Conservation (phyloP, 2,797 vertebrate species). For the Myoxocephalus aenaeus region DNA sequence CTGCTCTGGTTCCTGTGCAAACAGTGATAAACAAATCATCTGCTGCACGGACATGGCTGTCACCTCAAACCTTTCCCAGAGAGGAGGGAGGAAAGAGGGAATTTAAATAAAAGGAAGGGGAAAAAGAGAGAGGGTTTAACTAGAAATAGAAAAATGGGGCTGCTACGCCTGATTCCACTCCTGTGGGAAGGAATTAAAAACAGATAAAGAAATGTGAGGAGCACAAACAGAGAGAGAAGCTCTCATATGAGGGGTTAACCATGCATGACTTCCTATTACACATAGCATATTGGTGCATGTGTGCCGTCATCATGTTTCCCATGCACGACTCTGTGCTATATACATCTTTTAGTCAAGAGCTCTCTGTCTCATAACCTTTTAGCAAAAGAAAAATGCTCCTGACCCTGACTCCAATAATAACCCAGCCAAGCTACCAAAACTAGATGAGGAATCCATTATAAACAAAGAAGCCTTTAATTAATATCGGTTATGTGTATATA, state of each 20-base stretch:
- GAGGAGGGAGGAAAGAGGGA: conserved; percentile 11
- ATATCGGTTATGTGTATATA: conserved; percentile 64
- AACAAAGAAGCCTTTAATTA: conserved; percentile 76
- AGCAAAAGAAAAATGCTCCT: conserved; percentile 62
- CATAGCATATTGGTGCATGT: conserved; percentile 37
- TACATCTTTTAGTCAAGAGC: conserved; percentile 29
- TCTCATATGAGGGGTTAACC: conserved; percentile 37
- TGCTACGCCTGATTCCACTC: conserved; percentile 49
- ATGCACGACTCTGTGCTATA: conserved; percentile 43
- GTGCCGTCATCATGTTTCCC: conserved; percentile 45
- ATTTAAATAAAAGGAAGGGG: conserved; percentile 42
- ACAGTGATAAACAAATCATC: conserved; percentile 77
- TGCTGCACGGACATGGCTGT: conserved; percentile 51
- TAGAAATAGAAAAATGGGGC: conserved; percentile 40
- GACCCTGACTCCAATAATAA: conserved; percentile 62
- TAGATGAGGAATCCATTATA: conserved; percentile 62
- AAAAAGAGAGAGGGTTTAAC: conserved; percentile 1
- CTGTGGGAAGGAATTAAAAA: conserved; percentile 62
- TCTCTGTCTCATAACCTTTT: conserved; percentile 59
- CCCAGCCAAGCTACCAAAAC: conserved; percentile 40
- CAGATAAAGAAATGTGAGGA: conserved; percentile 46
- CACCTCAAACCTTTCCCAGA: conserved; percentile 52
- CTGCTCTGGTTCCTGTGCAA: conserved; percentile 73
- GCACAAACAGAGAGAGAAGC: conserved; percentile 14
- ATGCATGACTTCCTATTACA: conserved; percentile 33